Conservation (phyloP, 2,888 invertebrate genomes). For the Allolobophora icterica region DNA sequence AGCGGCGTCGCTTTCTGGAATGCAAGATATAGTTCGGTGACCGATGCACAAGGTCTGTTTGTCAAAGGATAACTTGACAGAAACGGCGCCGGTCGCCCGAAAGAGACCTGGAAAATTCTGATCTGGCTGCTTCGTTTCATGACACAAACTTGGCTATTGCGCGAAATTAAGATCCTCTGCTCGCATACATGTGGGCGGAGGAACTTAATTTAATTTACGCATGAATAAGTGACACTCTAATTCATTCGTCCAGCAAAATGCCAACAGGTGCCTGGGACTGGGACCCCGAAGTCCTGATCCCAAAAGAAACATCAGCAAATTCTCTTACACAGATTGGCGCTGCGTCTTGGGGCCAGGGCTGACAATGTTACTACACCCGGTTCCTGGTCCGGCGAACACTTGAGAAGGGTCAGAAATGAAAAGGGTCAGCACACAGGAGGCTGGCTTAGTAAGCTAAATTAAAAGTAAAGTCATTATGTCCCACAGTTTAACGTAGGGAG, state of each 20-base stretch:
- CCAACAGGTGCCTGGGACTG: not conserved
- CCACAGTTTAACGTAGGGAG: not conserved
- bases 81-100: not conserved
- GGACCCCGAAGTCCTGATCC: not conserved
- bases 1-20: not conserved
- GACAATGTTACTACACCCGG: not conserved
- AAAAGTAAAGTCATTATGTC: not conserved
- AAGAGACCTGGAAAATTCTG: not conserved
- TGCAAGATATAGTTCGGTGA: not conserved
- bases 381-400: not conserved
- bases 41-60: not conserved
- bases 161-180: not conserved
- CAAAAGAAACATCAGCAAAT: not conserved
- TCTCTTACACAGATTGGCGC: not conserved
- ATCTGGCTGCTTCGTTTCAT: not conserved
- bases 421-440: too few relatives aligned
- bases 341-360: not conserved
- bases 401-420: not conserved
- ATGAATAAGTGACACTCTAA: not conserved
- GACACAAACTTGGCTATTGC: not conserved
- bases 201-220: too few relatives aligned
- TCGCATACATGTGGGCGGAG: not conserved
- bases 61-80: conserved; percentile 12
- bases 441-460: not conserved
- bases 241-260: not conserved